Conservation (phyloP, 2,797 vertebrate species). For the Schizopygopsis malacanthus region DNA sequence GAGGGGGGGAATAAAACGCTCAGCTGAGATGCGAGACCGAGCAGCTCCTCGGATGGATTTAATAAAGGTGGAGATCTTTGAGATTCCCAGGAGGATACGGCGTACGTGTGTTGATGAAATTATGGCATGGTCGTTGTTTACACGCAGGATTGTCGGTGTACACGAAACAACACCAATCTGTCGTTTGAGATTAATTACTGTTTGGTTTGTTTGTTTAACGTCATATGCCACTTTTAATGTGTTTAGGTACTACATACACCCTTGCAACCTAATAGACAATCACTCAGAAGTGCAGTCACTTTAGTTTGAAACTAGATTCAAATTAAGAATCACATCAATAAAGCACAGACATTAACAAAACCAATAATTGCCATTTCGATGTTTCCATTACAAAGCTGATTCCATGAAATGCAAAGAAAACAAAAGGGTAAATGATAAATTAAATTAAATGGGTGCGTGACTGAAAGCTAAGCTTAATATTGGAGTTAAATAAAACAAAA, state of each 20-base stretch:
- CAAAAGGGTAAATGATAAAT: too few relatives aligned
- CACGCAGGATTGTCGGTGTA: neutral
- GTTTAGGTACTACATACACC: neutral
- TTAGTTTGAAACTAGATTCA: neutral
- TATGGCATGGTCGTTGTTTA: constrained; percentile 23
- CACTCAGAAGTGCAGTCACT: neutral
- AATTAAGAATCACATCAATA: constrained; percentile 8
- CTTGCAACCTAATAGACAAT: neutral
- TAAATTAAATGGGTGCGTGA: too few relatives aligned
- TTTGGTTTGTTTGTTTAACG: constrained; percentile 10
- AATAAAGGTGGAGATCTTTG: constrained; percentile 43
- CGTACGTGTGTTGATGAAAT: constrained; percentile 5
- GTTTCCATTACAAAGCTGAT: neutral
- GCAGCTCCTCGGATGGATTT: constrained; percentile 35
- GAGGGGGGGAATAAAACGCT: constrained; percentile 13
- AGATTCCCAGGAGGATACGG: constrained; percentile 12
- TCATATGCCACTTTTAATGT: neutral
- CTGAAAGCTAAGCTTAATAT: too few relatives aligned
- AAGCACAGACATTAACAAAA: neutral
- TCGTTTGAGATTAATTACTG: constrained; percentile 3
- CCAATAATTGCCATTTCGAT: neutral
- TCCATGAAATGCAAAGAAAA: neutral
- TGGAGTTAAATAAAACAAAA: too few relatives aligned
- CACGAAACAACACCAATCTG: neutral
- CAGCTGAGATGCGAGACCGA: constrained; percentile 9